These are phyloP conservation scores for Ellobium chinense DNA, from an alignment of 2,888 invertebrate species.

Conservation along the genomic window DNA sequence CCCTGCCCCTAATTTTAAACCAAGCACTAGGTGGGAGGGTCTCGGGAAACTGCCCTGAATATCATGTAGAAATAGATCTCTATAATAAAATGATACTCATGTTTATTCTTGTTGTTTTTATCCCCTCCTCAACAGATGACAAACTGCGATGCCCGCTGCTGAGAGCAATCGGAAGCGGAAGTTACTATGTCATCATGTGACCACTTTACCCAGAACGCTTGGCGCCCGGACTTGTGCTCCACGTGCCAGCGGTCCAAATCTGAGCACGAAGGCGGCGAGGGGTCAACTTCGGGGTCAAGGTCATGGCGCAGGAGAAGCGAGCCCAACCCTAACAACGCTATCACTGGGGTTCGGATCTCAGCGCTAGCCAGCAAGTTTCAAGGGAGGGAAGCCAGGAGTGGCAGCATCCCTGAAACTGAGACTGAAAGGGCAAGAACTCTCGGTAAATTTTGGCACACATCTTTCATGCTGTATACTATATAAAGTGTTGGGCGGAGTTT, in stretches of 20 bases:
- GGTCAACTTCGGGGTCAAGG: constrained; percentile 1
- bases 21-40: too few species aligned
- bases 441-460: constrained; percentile 5
- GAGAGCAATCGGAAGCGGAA: not conserved
- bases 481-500: too few species aligned
- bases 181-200: constrained; percentile 59
- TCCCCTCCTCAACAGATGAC: too few species aligned
- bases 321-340: constrained; percentile 63
- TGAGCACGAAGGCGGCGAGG: constrained; percentile 56
- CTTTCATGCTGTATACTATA: too few species aligned
- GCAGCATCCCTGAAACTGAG: not conserved
- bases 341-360: constrained; percentile 50
- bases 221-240: constrained; percentile 71
- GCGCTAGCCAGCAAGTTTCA: constrained; percentile 37
- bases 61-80: too few species aligned
- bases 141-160: constrained; percentile 15
- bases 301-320: constrained; percentile 42
- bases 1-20: too few species aligned
- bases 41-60: too few species aligned
- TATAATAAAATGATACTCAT: too few species aligned
- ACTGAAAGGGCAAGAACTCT: constrained; percentile 28
- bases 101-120: too few species aligned
- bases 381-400: constrained; percentile 20
- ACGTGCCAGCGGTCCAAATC: constrained; percentile 68
- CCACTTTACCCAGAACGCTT: constrained; percentile 73